Evolutionary conservation across 64 coral and sea anemone species (phyloP), one percentile per base, ranked within the genome.

Genomic region (Dendronephthya gigantea): DNA sequence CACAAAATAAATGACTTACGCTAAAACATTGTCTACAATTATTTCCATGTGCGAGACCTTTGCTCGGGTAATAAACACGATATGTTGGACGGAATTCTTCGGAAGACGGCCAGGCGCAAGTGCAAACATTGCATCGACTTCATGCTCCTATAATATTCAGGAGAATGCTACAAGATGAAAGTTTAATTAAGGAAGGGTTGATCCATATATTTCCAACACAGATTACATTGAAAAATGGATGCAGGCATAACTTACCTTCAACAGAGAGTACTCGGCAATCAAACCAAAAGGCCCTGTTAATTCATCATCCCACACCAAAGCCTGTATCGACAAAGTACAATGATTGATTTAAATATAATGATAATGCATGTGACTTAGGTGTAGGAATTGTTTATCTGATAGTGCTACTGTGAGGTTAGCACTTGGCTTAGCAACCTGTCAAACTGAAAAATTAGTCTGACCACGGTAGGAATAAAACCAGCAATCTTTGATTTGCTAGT

Each of bases 121-220:
- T 12, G 91, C 85, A 88, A 98, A 91, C 94, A 98, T 98, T 7
- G 88, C 89, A 84, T 98, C 94, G 70, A 98, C 94, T 76, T 98
- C 94, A 92, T 98, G 94, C 89, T 98, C 94, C 94, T 98, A 45
- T 15, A 62, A 12, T 4, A 45, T 45, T 83, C 28, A 39, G 38
- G 32, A 68, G 40, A 68, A 39, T 86, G 12, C 36, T 38, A 86
- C 38, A 50, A 22, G 48, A 59, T 41, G 17, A 47, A 22, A 68
- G 6, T 23, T 62, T 7, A 62, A 62, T 62, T 62, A 45, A 45
- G 4, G 11, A 45, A 11, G 41, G 41, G 41, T 45, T 45, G 41
- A 45, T 45, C 41, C 41, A 6, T 45, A 45, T n/a, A n/a, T n/a
- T n/a, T n/a, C n/a, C n/a, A n/a, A n/a, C n/a, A n/a, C n/a, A n/a